Conservation (phyloP, 2,888 invertebrate genomes). For the Cheilosia variabilis region DNA sequence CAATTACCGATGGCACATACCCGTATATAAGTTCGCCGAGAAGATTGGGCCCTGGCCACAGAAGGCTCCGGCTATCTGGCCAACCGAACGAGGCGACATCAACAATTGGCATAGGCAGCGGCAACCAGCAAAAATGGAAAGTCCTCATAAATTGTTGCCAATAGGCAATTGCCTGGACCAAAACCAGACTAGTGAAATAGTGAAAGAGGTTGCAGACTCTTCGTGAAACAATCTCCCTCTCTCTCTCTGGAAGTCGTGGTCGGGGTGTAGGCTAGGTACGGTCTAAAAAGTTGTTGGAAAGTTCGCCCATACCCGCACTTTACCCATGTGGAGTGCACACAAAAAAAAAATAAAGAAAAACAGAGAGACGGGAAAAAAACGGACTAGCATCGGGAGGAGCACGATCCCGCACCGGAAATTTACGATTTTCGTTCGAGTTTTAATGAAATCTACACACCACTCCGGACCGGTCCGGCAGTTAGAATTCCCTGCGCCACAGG, state of each 20-base stretch:
- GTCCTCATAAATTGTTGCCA: constrained; percentile 72
- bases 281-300: constrained; percentile 45
- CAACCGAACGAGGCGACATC: constrained; percentile 37
- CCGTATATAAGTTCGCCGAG: constrained; percentile 14
- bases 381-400: constrained; percentile 16
- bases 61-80: background rate
- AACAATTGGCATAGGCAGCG: constrained; percentile 24
- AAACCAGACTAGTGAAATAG: constrained; percentile 63
- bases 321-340: constrained; percentile 8
- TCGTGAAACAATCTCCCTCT: background rate
- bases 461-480: constrained; percentile 19
- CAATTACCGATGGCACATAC: constrained; percentile 52
- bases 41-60: constrained; percentile 12
- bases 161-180: constrained; percentile 52
- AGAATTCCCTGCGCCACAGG: constrained; percentile 40
- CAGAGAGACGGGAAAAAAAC: constrained; percentile 10
- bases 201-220: constrained; percentile 41
- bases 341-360: constrained; percentile 16
- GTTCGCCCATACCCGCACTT: background rate
- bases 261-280: no score
- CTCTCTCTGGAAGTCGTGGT: background rate
- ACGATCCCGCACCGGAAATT: constrained; percentile 50
- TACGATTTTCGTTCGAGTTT: constrained; percentile 56
- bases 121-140: constrained; percentile 72
- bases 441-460: constrained; percentile 59